Conservation (phyloP, 2,888 invertebrate genomes). For the Tyria jacobaeae region DNA sequence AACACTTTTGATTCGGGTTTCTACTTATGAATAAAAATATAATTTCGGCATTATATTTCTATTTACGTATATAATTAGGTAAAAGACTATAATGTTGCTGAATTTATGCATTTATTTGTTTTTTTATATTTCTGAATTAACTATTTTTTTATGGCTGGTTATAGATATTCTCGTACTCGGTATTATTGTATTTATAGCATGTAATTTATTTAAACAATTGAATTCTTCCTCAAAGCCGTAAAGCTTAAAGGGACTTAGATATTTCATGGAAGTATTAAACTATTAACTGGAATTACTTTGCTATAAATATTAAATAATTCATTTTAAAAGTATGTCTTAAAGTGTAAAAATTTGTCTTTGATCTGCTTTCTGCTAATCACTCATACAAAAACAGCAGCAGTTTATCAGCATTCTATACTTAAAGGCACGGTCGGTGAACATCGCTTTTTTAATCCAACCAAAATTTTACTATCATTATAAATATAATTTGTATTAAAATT, state of each 20-base stretch:
- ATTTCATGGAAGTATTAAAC: neutral
- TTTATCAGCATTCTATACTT: neutral
- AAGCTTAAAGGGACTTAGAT: neutral
- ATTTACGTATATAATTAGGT: neutral
- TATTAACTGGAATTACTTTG: neutral
- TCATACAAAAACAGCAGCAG: too few relatives aligned
- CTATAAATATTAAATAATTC: neutral
- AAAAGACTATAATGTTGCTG: neutral
- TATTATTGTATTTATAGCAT: neutral
- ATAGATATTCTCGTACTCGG: neutral
- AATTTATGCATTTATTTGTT: neutral
- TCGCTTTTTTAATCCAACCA: too few relatives aligned
- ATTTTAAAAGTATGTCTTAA: neutral
- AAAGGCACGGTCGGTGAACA: too few relatives aligned
- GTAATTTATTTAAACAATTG: neutral
- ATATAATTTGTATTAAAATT: neutral
- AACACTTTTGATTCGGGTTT: too few relatives aligned
- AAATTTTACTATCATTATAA: too few relatives aligned
- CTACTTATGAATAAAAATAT: neutral
- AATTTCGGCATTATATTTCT: too few relatives aligned
- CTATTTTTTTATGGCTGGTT: too few relatives aligned
- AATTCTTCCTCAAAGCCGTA: neutral
- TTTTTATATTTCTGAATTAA: neutral
- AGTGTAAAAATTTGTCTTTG: neutral
- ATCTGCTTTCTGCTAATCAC: neutral